Conservation (phyloP, 2,113 vertebrate genomes). For the Crypturellus undulatus region DNA sequence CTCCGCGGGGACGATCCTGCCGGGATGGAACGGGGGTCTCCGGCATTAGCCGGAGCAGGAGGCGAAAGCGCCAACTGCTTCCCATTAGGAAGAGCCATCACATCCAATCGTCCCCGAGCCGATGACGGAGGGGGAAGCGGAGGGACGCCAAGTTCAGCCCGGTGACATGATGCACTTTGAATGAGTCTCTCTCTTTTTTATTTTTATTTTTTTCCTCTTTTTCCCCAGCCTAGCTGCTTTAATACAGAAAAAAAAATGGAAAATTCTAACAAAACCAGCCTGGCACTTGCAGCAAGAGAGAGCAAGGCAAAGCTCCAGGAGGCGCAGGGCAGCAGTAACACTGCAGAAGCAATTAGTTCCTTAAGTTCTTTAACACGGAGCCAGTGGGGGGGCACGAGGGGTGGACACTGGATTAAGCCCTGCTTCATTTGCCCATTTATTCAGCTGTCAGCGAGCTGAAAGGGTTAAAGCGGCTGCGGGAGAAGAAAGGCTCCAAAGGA, state of each 20-base stretch:
- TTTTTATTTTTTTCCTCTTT: conserved; percentile 17
- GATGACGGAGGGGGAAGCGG: conserved; percentile 59
- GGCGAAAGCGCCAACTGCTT: neutral
- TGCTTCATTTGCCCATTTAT: conserved; percentile 50
- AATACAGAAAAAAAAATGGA: conserved; percentile 26
- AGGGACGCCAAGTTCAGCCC: conserved; percentile 63
- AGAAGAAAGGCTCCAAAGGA: conserved; percentile 21
- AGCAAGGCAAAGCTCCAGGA: conserved; percentile 22
- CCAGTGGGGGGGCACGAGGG: conserved; percentile 9
- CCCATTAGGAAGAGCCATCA: conserved; percentile 39
- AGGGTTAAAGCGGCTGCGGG: conserved; percentile 29
- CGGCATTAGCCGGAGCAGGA: neutral
- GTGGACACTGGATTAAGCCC: conserved; percentile 48
- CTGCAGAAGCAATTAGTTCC: conserved; percentile 49
- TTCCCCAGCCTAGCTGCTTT: neutral
- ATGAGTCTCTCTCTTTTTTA: conserved; percentile 57
- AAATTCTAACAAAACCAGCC: conserved; percentile 47
- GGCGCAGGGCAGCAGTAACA: conserved; percentile 5
- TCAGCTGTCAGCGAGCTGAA: conserved; percentile 46
- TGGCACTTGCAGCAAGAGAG: neutral
- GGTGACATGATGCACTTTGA: conserved; percentile 67
- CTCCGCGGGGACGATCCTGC: neutral
- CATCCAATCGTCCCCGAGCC: conserved; percentile 51
- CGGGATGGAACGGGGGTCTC: neutral
- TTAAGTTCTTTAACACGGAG: conserved; percentile 27